Conservation (phyloP, 1,140 invertebrate genomes). For the Zaprionus vittiger region DNA sequence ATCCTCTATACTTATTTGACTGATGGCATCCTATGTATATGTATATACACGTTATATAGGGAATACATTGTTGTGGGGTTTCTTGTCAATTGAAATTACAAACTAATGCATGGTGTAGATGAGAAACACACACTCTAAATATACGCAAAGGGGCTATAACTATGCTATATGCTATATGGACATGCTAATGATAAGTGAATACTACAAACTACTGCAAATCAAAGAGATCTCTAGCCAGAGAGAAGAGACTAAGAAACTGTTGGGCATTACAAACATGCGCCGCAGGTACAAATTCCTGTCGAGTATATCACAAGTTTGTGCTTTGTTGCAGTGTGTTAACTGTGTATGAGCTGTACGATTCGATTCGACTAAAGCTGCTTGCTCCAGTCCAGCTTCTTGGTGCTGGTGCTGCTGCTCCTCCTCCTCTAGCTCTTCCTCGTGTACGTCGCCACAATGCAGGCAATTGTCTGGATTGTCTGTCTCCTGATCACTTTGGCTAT, state of each 20-base stretch:
- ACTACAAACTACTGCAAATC: not conserved
- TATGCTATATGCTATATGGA: not conserved
- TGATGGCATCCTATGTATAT: conserved; percentile 59
- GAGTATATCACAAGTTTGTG: conserved; percentile 77
- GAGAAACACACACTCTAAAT: not conserved
- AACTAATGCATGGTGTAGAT: not conserved
- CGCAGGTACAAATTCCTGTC: conserved; percentile 73
- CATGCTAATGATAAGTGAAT: conserved; percentile 3
- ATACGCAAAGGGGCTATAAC: not conserved
- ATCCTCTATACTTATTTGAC: conserved; percentile 61
- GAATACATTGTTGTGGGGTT: not conserved
- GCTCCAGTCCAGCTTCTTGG: conserved; percentile 5
- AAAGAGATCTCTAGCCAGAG: not conserved
- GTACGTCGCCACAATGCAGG: conserved; percentile 60
- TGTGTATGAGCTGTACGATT: conserved; percentile 5
- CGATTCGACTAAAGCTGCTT: conserved; percentile 14
- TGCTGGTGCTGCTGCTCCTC: conserved; percentile 14
- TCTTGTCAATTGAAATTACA: not conserved
- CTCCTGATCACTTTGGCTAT: conserved; percentile 16
- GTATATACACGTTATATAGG: conserved; percentile 6
- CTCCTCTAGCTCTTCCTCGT: conserved; percentile 29
- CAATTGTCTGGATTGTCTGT: conserved; percentile 45
- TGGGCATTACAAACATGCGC: conserved; percentile 73
- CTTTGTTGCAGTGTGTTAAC: conserved; percentile 39
- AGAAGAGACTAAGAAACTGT: conserved; percentile 11